Evolutionary conservation across 1,140 invertebrate species (phyloP).

Genomic region (Euwallacea fornicatus): DNA sequence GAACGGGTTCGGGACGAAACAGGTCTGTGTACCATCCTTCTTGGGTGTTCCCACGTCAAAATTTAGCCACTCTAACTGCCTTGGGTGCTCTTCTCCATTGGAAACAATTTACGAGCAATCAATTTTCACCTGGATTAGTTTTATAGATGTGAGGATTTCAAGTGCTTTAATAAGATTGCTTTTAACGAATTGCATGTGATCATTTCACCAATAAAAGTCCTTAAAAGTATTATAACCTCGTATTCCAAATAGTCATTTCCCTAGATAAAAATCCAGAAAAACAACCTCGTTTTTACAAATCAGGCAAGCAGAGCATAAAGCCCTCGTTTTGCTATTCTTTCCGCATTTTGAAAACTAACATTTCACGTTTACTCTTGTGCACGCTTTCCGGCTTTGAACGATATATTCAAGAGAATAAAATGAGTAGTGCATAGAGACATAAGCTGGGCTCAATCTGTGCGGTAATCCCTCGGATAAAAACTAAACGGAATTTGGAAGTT

Average conservation of each 20-base stretch:
- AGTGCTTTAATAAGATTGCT: too few relatives aligned
- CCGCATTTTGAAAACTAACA: constrained; percentile 5
- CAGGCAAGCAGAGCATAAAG: neutral
- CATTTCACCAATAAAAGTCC: too few relatives aligned
- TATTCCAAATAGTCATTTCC: too few relatives aligned
- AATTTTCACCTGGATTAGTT: neutral
- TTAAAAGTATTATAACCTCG: too few relatives aligned
- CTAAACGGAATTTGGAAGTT: neutral
- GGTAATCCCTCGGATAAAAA: constrained; percentile 1
- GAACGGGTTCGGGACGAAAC: too few relatives aligned
- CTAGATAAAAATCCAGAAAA: neutral
- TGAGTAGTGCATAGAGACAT: constrained; percentile 3
- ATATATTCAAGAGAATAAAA: constrained; percentile 4
- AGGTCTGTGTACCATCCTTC: too few relatives aligned
- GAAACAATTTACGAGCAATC: neutral
- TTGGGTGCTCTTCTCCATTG: too few relatives aligned
- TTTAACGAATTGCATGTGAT: too few relatives aligned
- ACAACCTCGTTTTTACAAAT: neutral
- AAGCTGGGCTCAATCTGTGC: neutral
- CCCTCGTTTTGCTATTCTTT: constrained; percentile 3
- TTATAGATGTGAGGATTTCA: too few relatives aligned
- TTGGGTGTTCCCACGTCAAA: too few relatives aligned
- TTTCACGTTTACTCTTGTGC: constrained; percentile 1
- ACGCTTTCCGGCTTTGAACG: constrained; percentile 1
- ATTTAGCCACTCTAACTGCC: too few relatives aligned